Base-by-base conservation (phyloP, 2,888 invertebrate species). In the Lampropteryx suffumata region DNA sequence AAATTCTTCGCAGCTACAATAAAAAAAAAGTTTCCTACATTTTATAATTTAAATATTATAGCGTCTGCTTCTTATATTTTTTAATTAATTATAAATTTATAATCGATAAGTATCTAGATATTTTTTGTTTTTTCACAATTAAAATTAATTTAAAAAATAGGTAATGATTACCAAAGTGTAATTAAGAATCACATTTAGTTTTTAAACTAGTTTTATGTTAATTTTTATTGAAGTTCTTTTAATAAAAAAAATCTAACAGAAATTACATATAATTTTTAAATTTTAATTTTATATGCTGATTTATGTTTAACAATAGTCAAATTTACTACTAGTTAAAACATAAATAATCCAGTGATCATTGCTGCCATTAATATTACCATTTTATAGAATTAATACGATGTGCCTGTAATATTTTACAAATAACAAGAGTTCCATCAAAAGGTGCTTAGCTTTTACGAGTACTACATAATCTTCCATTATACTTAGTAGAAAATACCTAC, bases 81-180 rank as follows among this genome's bases (percentile, higher is more conserved):
- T 44, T 35, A 32, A 36, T 11, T 51, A 44, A 42, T 37, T 55
- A 58, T 4, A 17, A 17, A 2, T 17, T 17, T 17, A 17, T 17
- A n/a, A n/a, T n/a, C n/a, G n/a, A n/a, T n/a, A n/a, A n/a, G n/a
- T n/a, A n/a, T n/a, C n/a, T n/a, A n/a, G n/a, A n/a, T n/a, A n/a
- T n/a, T n/a, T 52, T 57, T 47, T 37, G 64, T 63, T 61, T 68
- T 80, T 79, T 83, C 82, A 83, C 65, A 53, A 67, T 66, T 71
- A 73, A 62, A 62, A 76, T 73, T 83, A 82, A 70, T 71, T 75
- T 72, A 75, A 73, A 74, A 77, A 68, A 61, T 87, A 88, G 87
- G 77, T 88, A 77, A 82, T 80, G 83, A 87, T 86, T 86, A 89
- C 89, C 89, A 89, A 89, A 89, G 89, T 87, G 84, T 89, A 87